Evolutionary conservation across 2,113 vertebrate genomes (phyloP), one percentile per base, ranked within the genome.

Genomic region (Limnothrissa miodon): DNA sequence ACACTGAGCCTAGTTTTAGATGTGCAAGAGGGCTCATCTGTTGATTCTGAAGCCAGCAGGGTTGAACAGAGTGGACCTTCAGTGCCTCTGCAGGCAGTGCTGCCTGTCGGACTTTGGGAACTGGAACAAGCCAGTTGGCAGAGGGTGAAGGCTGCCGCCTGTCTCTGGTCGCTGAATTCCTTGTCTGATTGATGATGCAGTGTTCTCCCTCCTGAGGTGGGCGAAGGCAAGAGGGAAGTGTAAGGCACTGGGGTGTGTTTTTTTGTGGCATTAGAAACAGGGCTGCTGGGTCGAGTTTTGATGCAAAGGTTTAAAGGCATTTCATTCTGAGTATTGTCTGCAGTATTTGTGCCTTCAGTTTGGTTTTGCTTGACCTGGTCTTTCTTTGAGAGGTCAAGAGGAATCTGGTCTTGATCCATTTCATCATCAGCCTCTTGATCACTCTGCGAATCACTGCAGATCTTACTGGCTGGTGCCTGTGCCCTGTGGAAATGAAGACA

Each of bases 311-410:
- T 97, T 33, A 99, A 93, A 15, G 98, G 97, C 82, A 93, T 0
- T 17, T 97, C 96, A 62, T 96, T 87, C 53, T 93, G 91, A 21
- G 5, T 39, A 84, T 53, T 66, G 11, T 85, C 85, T 29, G 81
- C 82, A 78, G 78, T 33, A n/a, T 80, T 39, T 13, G 78, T 46
- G 25, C 80, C 78, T 21, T 89, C 85, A 39, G 56, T 46, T 4
- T 53, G 80, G 44, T 11, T 83, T 0, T 83, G 83, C 42, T 82
- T 90, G 5, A 91, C 74, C 48, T 93, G 92, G 1, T 88, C 85
- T 82, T 92, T 97, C 59, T 94, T 98, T 0, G 97, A 99, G 85
- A 99, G 97, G 42, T 99, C 98, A 78, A 99, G 96, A 0, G 97
- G 98, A n/a, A 17, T 91, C 79, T 90, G 83, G 53, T 95, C 85